phyloP scores from a whole-genome alignment of 2,113 vertebrate genomes.

The Halcyon senegalensis region DNA sequence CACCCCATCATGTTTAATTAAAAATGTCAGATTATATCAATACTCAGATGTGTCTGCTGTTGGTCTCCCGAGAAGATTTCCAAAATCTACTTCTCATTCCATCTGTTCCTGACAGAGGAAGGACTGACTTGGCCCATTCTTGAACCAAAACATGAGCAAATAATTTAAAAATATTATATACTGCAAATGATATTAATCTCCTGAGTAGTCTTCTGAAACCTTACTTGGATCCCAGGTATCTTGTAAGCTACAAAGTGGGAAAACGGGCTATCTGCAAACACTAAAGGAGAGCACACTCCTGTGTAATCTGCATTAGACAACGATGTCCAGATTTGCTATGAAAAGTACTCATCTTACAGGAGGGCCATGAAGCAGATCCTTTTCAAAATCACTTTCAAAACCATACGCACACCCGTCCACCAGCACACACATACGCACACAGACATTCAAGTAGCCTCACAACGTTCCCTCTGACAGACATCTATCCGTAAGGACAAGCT shows the following conservation, averaged over 20 bases:
- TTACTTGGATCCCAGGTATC: slow-evolving; percentile 28
- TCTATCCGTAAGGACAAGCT: background rate
- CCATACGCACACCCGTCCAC: background rate
- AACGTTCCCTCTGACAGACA: background rate
- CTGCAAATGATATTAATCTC: slow-evolving; percentile 52
- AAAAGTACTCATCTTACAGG: background rate
- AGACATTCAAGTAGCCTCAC: background rate
- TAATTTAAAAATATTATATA: slow-evolving; percentile 59
- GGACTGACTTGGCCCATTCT: slow-evolving; percentile 52
- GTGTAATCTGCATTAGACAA: background rate
- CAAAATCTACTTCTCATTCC: slow-evolving; percentile 63
- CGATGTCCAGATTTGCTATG: background rate
- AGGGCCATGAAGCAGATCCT: background rate
- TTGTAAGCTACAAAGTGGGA: slow-evolving; percentile 16
- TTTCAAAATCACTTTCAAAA: background rate
- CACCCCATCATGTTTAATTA: slow-evolving; percentile 67
- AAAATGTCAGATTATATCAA: slow-evolving; percentile 65
- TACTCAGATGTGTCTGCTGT: slow-evolving; percentile 52
- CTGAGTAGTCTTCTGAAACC: slow-evolving; percentile 36
- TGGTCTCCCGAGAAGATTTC: slow-evolving; percentile 58
- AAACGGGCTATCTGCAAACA: background rate
- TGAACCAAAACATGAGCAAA: slow-evolving; percentile 59
- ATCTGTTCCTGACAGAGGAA: slow-evolving; percentile 59
- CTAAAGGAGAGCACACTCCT: background rate
- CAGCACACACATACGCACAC: background rate